phyloP scores from a whole-genome alignment of 2,888 invertebrate genomes.

The Euzophera pinguis region DNA sequence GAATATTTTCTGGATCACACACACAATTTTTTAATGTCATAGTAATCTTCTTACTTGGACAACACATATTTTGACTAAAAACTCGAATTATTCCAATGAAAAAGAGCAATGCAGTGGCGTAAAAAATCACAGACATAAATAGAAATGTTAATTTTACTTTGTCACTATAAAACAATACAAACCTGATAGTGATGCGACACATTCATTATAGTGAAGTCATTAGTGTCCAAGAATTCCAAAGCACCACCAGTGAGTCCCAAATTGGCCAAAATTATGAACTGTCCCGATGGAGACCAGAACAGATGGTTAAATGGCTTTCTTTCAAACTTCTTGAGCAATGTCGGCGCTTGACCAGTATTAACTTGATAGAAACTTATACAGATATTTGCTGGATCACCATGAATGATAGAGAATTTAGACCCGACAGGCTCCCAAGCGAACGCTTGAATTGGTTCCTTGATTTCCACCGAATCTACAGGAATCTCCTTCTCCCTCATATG shows the following conservation, averaged over 20 bases:
- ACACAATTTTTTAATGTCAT: too few relatives aligned
- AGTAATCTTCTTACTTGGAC: too few relatives aligned
- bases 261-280: slow-evolving; percentile 96
- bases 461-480: slow-evolving; percentile 98
- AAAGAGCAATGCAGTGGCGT: too few relatives aligned
- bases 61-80: too few relatives aligned
- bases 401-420: slow-evolving; percentile 97
- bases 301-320: slow-evolving; percentile 93
- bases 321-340: slow-evolving; percentile 91
- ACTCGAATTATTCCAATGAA: too few relatives aligned
- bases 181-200: slow-evolving; percentile 95
- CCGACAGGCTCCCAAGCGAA: slow-evolving; percentile 99
- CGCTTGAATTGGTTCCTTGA: slow-evolving; percentile 94
- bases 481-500: slow-evolving; percentile 98
- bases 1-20: too few relatives aligned
- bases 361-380: slow-evolving; percentile 94
- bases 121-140: too few relatives aligned
- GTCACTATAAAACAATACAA: slow-evolving; percentile 15
- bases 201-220: slow-evolving; percentile 97
- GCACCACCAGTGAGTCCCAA: slow-evolving; percentile 91
- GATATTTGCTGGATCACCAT: slow-evolving; percentile 91
- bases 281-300: slow-evolving; percentile 98
- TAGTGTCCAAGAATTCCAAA: slow-evolving; percentile 96
- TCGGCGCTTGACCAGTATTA: slow-evolving; percentile 93
- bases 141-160: too few relatives aligned